Percentiles rank a stretch among this genome's conserved stretches.
Conservation (phyloP, 2,113 vertebrate species). For the Crypturellus undulatus region DNA sequence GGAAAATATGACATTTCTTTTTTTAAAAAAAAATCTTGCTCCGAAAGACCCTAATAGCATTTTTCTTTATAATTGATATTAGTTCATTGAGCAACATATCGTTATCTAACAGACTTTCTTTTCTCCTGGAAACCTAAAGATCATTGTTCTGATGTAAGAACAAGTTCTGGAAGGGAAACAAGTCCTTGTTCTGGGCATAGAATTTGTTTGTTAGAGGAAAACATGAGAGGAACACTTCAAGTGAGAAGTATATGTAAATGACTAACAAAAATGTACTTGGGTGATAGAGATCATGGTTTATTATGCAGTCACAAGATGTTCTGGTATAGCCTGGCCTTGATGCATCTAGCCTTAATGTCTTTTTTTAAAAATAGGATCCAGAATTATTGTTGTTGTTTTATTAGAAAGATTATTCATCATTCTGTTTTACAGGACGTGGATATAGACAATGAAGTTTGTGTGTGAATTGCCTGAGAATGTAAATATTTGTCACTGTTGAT, state of each 20-base stretch:
- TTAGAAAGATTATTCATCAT: neutral
- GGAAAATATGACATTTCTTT: neutral
- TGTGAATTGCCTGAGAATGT: neutral
- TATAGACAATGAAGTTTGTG: neutral
- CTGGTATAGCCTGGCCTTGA: neutral
- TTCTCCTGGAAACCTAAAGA: neutral
- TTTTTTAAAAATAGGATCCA: neutral
- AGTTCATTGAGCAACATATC: rapidly evolving
- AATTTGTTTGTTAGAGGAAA: neutral
- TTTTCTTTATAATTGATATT: neutral
- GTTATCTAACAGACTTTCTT: neutral
- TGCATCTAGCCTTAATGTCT: neutral
- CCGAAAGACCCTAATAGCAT: neutral
- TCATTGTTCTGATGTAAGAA: neutral
- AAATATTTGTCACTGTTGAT: slow-evolving; percentile 6
- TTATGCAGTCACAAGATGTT: neutral
- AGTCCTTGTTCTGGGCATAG: neutral
- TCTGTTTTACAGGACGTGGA: neutral
- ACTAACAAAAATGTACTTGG: neutral
- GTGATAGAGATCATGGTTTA: neutral
- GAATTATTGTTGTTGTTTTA: neutral
- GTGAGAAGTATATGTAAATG: neutral
- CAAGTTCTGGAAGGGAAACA: neutral
- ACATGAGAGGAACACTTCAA: no score
- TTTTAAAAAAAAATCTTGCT: no score